Conservation (phyloP, 2,113 vertebrate species). For the Pantherophis guttatus region DNA sequence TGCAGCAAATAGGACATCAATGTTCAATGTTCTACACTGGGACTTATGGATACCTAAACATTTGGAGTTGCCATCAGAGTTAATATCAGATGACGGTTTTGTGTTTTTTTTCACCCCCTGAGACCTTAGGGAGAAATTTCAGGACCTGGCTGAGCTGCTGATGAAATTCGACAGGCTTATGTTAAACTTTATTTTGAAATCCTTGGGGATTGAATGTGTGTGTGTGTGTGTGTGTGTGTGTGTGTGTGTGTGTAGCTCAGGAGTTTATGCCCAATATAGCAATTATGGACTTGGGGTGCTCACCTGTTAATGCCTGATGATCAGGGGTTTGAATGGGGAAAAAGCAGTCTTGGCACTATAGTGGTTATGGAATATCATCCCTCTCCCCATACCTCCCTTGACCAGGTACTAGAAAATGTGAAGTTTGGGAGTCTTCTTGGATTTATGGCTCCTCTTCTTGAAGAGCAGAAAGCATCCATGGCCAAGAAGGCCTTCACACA, state of each 20-base stretch:
- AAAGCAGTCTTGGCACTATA: background rate
- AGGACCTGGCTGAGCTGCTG: background rate
- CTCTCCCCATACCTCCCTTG: background rate
- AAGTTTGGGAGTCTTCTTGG: background rate
- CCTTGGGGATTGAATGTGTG: background rate
- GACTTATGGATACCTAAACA: background rate
- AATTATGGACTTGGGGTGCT: background rate
- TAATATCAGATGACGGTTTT: background rate
- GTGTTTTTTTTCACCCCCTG: background rate
- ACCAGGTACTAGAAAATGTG: background rate
- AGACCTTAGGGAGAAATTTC: background rate
- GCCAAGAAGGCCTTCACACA: background rate
- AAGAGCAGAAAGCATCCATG: background rate
- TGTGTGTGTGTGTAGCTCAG: too few relatives aligned
- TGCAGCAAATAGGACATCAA: background rate
- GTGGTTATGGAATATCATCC: too few relatives aligned
- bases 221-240: too few relatives aligned
- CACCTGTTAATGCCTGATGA: background rate
- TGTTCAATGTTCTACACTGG: background rate
- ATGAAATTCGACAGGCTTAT: background rate
- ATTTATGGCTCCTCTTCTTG: background rate
- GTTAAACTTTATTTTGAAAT: background rate
- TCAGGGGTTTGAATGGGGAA: background rate
- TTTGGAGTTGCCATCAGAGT: background rate
- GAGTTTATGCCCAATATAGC: background rate